phyloP scores from a whole-genome alignment of 2,113 vertebrate genomes.

The Sorex fumeus region DNA sequence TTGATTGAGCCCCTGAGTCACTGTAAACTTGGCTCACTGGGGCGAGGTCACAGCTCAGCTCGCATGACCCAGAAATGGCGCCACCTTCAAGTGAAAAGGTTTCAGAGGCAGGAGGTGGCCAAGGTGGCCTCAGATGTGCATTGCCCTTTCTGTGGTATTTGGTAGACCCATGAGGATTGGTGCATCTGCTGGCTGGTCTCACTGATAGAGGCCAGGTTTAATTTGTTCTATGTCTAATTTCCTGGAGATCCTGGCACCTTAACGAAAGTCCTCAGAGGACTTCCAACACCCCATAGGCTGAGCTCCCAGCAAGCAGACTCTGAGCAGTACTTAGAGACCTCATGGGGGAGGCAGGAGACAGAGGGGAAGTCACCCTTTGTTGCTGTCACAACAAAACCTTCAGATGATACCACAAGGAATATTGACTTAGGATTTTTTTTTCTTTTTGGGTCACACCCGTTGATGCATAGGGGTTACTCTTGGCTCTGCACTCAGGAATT shows the following conservation, averaged over 20 bases:
- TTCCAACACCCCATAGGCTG: background rate
- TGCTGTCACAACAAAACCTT: background rate
- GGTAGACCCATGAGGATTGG: background rate
- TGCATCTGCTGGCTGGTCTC: background rate
- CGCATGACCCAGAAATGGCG: background rate
- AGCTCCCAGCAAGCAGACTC: background rate
- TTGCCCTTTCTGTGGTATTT: background rate
- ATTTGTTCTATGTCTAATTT: background rate
- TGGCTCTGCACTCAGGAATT: too few relatives aligned
- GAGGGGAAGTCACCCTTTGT: background rate
- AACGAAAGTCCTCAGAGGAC: background rate
- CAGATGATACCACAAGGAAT: background rate
- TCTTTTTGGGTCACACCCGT: too few relatives aligned
- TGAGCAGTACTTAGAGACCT: background rate
- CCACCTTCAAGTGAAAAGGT: background rate
- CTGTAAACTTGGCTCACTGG: background rate
- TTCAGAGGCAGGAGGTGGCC: background rate
- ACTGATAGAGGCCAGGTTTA: background rate
- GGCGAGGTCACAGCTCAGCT: background rate
- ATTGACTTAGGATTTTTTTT: background rate
- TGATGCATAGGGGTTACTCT: too few relatives aligned
- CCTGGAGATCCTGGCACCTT: background rate
- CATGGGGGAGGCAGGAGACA: background rate
- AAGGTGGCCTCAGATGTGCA: background rate
- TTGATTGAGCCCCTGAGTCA: conserved; percentile 48